phyloP scores from a whole-genome alignment of 2,113 vertebrate species.

The Protobothrops mucrosquamatus region DNA sequence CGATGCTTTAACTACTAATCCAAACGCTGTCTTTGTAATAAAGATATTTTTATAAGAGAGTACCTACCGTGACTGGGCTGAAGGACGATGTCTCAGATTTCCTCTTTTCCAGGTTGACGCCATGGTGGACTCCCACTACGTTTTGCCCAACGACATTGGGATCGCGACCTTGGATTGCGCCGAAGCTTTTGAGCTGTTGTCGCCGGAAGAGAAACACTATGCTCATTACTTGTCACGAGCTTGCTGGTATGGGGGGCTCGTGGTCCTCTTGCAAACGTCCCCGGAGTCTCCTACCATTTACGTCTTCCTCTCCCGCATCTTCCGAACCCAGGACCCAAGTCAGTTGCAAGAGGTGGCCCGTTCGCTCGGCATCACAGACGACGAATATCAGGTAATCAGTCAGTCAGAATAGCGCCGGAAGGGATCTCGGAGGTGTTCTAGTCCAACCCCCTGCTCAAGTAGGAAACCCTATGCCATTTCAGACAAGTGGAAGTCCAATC shows the following conservation, averaged over 20 bases:
- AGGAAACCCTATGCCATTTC: too few relatives aligned
- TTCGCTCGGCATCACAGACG: slow-evolving; percentile 74
- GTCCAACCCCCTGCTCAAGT: too few relatives aligned
- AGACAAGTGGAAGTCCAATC: too few relatives aligned
- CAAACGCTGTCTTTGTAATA: neutral
- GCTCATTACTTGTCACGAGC: slow-evolving; percentile 84
- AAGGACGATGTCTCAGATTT: neutral
- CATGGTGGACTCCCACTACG: slow-evolving; percentile 89
- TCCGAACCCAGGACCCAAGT: slow-evolving; percentile 76
- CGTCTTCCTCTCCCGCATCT: slow-evolving; percentile 81
- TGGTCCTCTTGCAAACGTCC: slow-evolving; percentile 86
- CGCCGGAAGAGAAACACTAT: slow-evolving; percentile 80
- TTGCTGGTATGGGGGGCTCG: slow-evolving; percentile 86
- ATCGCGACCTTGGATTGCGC: slow-evolving; percentile 81
- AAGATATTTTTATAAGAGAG: neutral
- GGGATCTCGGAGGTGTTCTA: too few relatives aligned
- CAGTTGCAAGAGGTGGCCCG: slow-evolving; percentile 74
- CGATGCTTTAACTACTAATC: neutral
- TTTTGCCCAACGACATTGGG: slow-evolving; percentile 86
- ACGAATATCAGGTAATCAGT: slow-evolving; percentile 83
- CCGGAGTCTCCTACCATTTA: slow-evolving; percentile 86
- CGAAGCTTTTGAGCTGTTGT: slow-evolving; percentile 83
- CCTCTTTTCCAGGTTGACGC: neutral
- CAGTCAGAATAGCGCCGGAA: neutral
- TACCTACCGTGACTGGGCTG: neutral